Conservation (phyloP, 1,140 invertebrate species). For the Tetragonula clypearis region DNA sequence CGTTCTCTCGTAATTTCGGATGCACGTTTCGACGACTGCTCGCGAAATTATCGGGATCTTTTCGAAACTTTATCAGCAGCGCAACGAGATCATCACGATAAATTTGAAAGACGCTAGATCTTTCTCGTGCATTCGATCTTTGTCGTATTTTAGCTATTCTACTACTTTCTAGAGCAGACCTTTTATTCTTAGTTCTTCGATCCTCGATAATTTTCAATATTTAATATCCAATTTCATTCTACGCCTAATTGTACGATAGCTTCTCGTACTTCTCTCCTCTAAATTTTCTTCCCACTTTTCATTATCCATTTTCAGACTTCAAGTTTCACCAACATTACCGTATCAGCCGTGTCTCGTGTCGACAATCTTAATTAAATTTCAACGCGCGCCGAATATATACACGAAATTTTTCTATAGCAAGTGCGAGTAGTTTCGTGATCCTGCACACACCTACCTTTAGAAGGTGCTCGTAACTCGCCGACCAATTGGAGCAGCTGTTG, state of each 20-base stretch:
- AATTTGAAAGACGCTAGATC: no score
- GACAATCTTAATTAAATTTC: not conserved
- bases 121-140: no score
- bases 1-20: conserved; percentile 3
- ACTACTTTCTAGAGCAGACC: no score
- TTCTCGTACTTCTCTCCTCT: not conserved
- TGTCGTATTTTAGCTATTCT: no score
- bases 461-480: not conserved
- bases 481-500: conserved; percentile 26
- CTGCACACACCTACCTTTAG: not conserved
- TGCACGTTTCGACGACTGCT: not conserved
- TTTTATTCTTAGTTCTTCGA: no score
- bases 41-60: not conserved
- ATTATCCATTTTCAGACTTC: not conserved
- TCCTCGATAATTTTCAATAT: no score
- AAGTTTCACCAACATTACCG: not conserved
- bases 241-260: not conserved
- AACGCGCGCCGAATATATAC: not conserved
- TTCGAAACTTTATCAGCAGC: not conserved
- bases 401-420: not conserved
- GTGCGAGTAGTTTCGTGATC: not conserved
- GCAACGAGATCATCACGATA: no score
- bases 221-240: not conserved
- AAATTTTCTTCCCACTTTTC: no score
- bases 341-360: not conserved